Percentiles rank a stretch among this genome's conserved stretches.
Conservation (phyloP, 2,888 invertebrate species). For the Phytoseiulus persimilis region DNA sequence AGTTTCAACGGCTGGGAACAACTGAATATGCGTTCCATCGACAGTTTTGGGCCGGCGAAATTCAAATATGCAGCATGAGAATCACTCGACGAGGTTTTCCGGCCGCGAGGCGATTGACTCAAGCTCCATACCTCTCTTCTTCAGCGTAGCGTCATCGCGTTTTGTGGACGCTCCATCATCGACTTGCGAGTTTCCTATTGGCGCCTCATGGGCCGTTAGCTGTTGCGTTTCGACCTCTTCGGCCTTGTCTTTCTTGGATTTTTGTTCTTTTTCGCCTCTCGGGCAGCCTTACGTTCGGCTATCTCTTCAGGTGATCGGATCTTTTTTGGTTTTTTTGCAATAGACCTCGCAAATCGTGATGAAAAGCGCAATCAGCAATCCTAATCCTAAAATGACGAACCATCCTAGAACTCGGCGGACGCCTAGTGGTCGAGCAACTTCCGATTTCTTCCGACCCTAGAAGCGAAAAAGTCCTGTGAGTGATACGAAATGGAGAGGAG, state of each 20-base stretch:
- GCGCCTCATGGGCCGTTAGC: slow-evolving; percentile 29
- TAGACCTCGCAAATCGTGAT: slow-evolving; percentile 38
- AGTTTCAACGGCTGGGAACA: background rate
- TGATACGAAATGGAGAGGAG: too few species aligned
- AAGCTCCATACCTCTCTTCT: slow-evolving; percentile 28
- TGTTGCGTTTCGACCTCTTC: slow-evolving; percentile 38
- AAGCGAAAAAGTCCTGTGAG: background rate
- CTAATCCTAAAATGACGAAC: slow-evolving; percentile 28
- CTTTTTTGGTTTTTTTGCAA: slow-evolving; percentile 31
- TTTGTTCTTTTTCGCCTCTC: slow-evolving; percentile 17
- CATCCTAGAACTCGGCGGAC: slow-evolving; percentile 34
- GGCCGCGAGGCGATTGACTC: too few species aligned
- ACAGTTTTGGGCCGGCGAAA: too few species aligned
- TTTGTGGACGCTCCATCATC: slow-evolving; percentile 25
- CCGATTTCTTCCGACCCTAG: slow-evolving; percentile 17
- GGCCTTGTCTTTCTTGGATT: slow-evolving; percentile 24
- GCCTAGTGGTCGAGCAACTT: slow-evolving; percentile 18
- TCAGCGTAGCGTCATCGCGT: slow-evolving; percentile 30
- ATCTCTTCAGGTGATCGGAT: slow-evolving; percentile 23
- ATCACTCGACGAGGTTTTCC: too few species aligned
- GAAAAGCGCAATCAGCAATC: slow-evolving; percentile 32
- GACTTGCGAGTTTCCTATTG: slow-evolving; percentile 36
- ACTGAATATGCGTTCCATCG: too few species aligned
- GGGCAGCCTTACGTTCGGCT: slow-evolving; percentile 11
- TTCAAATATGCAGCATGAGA: too few species aligned